These are phyloP conservation scores for Sebastes glaucus DNA, from an alignment of 2,797 vertebrate species.

Conservation along the genomic window DNA sequence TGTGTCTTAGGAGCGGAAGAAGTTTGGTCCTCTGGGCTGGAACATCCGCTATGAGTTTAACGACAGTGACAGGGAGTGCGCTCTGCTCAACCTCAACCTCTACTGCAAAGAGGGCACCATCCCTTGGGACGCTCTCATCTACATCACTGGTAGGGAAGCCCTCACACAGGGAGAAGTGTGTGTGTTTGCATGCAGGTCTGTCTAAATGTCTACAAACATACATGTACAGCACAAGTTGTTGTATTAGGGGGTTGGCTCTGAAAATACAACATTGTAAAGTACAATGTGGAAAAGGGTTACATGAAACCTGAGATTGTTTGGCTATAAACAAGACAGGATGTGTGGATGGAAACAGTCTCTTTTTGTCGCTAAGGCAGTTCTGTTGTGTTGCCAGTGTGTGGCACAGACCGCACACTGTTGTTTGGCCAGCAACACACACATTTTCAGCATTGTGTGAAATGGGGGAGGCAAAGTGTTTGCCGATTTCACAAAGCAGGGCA, in stretches of 20 bases:
- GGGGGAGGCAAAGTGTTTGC: slow-evolving; percentile 7
- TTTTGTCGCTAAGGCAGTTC: background rate
- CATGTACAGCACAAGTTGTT: background rate
- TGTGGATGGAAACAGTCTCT: background rate
- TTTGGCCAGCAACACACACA: slow-evolving; percentile 32
- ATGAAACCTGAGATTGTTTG: background rate
- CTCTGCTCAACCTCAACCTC: slow-evolving; percentile 86
- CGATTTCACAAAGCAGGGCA: slow-evolving; percentile 30
- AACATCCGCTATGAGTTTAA: slow-evolving; percentile 90
- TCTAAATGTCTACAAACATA: background rate
- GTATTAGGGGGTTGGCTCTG: background rate
- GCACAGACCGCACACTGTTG: background rate
- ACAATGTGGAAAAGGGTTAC: background rate
- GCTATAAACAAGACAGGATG: background rate
- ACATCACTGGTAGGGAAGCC: slow-evolving; percentile 67
- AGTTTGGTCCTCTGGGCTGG: slow-evolving; percentile 88
- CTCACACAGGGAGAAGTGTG: background rate
- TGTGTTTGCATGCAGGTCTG: background rate
- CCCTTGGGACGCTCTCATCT: slow-evolving; percentile 84
- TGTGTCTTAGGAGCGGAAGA: slow-evolving; percentile 83
- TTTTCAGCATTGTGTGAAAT: slow-evolving; percentile 3
- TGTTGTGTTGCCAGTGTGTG: background rate
- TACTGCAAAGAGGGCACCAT: slow-evolving; percentile 82
- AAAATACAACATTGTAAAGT: background rate
- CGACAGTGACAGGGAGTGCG: slow-evolving; percentile 88